These are phyloP conservation scores for Drosophila limbata DNA, from an alignment of 2,888 invertebrate genomes.

Conservation along the genomic window DNA sequence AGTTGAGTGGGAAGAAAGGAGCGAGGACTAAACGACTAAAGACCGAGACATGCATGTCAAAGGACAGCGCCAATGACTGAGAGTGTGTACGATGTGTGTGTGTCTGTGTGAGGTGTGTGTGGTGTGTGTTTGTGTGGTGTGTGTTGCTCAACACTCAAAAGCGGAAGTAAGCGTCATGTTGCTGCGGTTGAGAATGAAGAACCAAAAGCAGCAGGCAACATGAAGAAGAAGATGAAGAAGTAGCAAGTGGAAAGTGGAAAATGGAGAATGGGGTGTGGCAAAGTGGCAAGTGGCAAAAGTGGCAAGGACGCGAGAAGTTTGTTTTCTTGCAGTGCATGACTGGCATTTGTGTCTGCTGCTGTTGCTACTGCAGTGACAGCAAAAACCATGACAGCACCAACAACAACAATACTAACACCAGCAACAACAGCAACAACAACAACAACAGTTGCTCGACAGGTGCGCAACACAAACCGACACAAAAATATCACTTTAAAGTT, in stretches of 20 bases:
- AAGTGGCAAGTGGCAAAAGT: constrained; percentile 30
- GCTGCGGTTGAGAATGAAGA: constrained; percentile 59
- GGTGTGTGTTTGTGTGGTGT: constrained; percentile 34
- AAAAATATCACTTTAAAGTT: constrained; percentile 81
- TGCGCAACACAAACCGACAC: constrained; percentile 72
- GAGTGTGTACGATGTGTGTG: constrained; percentile 24
- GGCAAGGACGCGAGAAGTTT: constrained; percentile 59
- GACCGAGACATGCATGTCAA: constrained; percentile 79
- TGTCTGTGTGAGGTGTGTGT: constrained; percentile 47
- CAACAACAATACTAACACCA: constrained; percentile 18
- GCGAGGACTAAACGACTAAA: constrained; percentile 45
- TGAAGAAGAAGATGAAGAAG: constrained; percentile 10
- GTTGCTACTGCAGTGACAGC: constrained; percentile 64
- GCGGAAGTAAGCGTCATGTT: constrained; percentile 78
- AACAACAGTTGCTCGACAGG: constrained; percentile 61
- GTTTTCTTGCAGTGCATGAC: constrained; percentile 77
- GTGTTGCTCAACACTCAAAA: constrained; percentile 78
- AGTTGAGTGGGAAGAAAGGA: constrained; percentile 14
- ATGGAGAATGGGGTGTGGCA: constrained; percentile 4
- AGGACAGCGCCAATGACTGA: constrained; percentile 59
- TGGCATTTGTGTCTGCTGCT: constrained; percentile 62
- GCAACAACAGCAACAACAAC: constrained; percentile 38
- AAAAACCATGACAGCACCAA: constrained; percentile 65
- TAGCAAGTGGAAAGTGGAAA: constrained; percentile 16
- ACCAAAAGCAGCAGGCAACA: constrained; percentile 18